Conservation (phyloP, 2,797 vertebrate genomes). For the Parauchenoglanis punctatus region DNA sequence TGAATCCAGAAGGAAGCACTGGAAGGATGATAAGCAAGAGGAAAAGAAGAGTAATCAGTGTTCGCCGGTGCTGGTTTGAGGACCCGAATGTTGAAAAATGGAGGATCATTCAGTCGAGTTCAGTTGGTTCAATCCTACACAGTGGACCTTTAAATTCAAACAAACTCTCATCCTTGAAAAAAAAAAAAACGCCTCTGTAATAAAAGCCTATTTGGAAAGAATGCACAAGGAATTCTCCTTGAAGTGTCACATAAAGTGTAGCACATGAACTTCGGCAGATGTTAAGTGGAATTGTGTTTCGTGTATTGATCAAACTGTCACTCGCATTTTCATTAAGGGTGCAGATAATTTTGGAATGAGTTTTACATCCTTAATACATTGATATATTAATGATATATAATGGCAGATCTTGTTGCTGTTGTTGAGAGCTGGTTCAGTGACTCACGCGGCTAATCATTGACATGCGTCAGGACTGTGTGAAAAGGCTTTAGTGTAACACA, state of each 20-base stretch:
- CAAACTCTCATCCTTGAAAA: not conserved
- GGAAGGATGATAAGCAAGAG: too few relatives aligned
- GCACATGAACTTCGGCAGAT: not conserved
- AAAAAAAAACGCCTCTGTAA: not conserved
- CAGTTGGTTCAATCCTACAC: too few relatives aligned
- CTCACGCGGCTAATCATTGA: slow-evolving; percentile 74
- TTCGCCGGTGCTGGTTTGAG: too few relatives aligned
- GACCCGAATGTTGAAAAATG: too few relatives aligned
- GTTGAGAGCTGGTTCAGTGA: slow-evolving; percentile 38
- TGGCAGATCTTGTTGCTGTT: not conserved
- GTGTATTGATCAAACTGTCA: not conserved
- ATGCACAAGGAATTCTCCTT: not conserved
- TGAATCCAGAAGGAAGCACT: too few relatives aligned
- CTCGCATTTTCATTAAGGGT: not conserved
- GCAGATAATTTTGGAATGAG: not conserved
- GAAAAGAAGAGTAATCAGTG: too few relatives aligned
- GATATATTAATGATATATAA: not conserved
- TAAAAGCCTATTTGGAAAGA: not conserved
- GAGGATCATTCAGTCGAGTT: too few relatives aligned
- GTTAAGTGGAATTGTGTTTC: not conserved
- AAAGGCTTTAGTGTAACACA: slow-evolving; percentile 62
- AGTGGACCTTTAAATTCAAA: not conserved
- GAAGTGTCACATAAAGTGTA: not conserved
- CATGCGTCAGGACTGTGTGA: slow-evolving; percentile 62
- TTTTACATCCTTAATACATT: not conserved